Evolutionary conservation across 2,888 invertebrate species (phyloP), one percentile per base, ranked within the genome.

Genomic region (Lacanobia oleracea): DNA sequence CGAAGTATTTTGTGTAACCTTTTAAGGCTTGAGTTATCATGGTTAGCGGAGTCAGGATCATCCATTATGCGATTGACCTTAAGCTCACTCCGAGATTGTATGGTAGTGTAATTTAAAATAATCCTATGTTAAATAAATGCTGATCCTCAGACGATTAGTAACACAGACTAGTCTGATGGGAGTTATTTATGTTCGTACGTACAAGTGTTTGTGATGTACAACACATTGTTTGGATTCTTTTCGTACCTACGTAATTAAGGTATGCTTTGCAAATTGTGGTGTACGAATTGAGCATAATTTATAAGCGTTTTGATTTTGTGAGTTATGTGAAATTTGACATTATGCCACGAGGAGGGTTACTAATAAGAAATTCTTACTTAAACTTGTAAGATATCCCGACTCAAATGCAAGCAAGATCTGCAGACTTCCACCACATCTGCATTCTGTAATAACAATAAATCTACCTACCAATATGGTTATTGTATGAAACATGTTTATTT

Each of bases 1-100:
- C 59, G 43, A 74, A 66, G 57, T 45, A 65, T 56, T 76, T 64
- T 57, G 61, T 62, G 27, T 61, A 66, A 53, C 84, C 83, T 75
- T 80, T 72, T 75, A 75, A 72, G 73, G 75, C 66, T 67, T 60
- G 75, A 73, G 53, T 66, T 63, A 72, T 63, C 72, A 80, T 71
- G 73, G 54, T 62, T 70, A 33, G 51, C 23, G 61, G 57, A 71
- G 59, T 53, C 48, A 40, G 48, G 70, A n/a, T 60, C 54, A 63
- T 66, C 59, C 57, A 75, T 69, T 75, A 79, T 71, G 40, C 60
- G 59, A 12, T 67, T 78, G 81, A 83, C 81, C 84, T 83, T 69
- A 79, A 45, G 57, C 37, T 66, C 50, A 61, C 54, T 59, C 59
- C 40, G 33, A 48, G 51, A 61, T 71, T 56, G 65, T 83, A 56